A percentile compares a stretch with the other conserved stretches of the same genome.
These are phyloP conservation scores for Platysteira castanea DNA, from an alignment of 2,113 vertebrate genomes.

Conservation along the genomic window DNA sequence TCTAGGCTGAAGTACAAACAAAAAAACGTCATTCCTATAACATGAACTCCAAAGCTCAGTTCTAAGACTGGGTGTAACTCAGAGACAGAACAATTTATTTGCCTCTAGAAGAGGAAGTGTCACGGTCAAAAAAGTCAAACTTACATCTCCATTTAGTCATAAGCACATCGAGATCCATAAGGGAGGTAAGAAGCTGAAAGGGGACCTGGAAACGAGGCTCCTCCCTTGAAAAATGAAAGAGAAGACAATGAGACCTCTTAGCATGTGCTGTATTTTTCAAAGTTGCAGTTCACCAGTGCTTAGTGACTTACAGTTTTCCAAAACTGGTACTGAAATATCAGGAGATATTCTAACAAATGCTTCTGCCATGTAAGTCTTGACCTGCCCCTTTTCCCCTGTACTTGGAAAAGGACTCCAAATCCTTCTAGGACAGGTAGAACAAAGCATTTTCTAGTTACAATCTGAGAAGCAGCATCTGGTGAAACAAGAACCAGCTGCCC, in stretches of 20 bases:
- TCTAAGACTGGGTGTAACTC: neutral
- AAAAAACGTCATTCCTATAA: neutral
- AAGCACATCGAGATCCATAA: conserved; percentile 92
- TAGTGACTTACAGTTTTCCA: neutral
- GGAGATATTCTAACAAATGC: neutral
- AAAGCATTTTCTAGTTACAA: neutral
- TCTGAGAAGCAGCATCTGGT: neutral
- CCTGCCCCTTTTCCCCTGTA: neutral
- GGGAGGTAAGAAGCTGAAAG: conserved; percentile 90
- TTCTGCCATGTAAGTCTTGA: neutral
- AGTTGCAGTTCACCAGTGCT: neutral
- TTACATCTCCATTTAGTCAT: conserved; percentile 99
- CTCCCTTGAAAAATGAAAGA: conserved; percentile 73
- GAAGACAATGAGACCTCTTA: neutral
- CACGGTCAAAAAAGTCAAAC: conserved; percentile 26
- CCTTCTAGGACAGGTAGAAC: neutral
- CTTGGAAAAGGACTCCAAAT: neutral
- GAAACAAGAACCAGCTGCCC: neutral
- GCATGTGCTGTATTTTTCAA: neutral
- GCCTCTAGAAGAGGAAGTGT: neutral
- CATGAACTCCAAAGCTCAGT: neutral
- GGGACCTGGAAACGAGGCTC: conserved; percentile 96
- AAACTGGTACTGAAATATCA: neutral
- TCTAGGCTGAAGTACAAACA: neutral
- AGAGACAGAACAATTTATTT: neutral